Conservation (phyloP, 1,140 invertebrate genomes). For the Brachionus asplanchnoidis region DNA sequence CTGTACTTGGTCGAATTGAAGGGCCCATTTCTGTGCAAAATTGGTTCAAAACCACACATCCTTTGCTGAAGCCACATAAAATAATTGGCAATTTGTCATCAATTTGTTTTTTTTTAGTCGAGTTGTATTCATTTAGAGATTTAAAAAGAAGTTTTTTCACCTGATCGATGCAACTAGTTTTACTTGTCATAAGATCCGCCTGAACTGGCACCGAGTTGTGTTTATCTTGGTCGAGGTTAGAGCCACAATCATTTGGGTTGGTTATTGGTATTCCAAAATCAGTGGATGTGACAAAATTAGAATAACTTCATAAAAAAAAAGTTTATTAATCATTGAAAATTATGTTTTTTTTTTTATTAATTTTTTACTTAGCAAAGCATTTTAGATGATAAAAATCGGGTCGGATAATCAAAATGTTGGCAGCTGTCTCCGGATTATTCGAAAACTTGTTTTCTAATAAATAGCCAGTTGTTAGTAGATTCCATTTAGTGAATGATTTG, state of each 20-base stretch:
- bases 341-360: not conserved
- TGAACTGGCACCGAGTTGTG: not conserved
- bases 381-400: conserved; percentile 35
- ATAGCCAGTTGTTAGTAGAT: not conserved
- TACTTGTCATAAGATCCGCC: not conserved
- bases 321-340: not conserved
- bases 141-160: not conserved
- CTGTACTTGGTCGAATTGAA: not conserved
- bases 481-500: not conserved
- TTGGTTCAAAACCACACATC: conserved; percentile 36
- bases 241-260: not conserved
- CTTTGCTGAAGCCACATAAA: conserved; percentile 32
- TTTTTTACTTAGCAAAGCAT: conserved; percentile 27
- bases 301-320: conserved; percentile 1
- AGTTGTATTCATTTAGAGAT: not conserved
- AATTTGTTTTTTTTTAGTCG: not conserved
- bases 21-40: not conserved
- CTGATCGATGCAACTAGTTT: not conserved
- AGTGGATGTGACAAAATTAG: conserved; percentile 34
- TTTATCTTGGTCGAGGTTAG: not conserved
- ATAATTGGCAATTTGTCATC: conserved; percentile 24
- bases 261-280: conserved; percentile 20
- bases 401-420: not conserved
- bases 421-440: not conserved
- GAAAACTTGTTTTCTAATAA: not conserved